Evolutionary conservation across 2,888 invertebrate genomes (phyloP).

Genomic region (Hofmannophila pseudospretella): DNA sequence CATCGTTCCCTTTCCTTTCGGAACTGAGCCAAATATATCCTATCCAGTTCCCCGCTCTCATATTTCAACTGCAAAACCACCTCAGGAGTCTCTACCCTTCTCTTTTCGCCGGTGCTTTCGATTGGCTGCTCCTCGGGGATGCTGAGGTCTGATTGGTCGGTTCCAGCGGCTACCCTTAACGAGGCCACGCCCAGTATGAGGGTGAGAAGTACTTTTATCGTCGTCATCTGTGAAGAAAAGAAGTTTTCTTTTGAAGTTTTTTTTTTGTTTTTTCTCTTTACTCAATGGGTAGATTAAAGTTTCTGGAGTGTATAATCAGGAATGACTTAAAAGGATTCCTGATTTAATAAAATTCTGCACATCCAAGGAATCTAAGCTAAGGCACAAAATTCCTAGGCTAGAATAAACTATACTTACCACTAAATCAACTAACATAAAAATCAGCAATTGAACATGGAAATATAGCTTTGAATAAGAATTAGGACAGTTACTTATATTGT

Average conservation of each 20-base stretch:
- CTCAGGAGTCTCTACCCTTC: slow-evolving; percentile 51
- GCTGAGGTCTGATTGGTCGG: slow-evolving; percentile 40
- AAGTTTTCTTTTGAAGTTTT: slow-evolving; percentile 10
- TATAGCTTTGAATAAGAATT: no score
- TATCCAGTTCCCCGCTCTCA: slow-evolving; percentile 62
- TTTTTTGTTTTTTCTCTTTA: no score
- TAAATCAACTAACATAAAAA: no score
- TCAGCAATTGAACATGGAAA: no score
- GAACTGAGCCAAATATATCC: slow-evolving; percentile 69
- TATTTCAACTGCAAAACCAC: slow-evolving; percentile 69
- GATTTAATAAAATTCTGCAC: no score
- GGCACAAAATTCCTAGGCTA: no score
- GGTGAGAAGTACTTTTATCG: slow-evolving; percentile 38
- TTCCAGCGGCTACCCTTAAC: slow-evolving; percentile 27
- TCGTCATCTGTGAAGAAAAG: slow-evolving; percentile 37
- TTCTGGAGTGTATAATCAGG: no score
- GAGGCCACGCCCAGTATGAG: slow-evolving; percentile 50
- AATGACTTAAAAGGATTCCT: no score
- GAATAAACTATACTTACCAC: no score
- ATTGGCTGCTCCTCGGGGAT: slow-evolving; percentile 38
- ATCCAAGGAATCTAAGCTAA: no score
- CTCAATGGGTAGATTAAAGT: no score
- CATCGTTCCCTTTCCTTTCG: slow-evolving; percentile 40
- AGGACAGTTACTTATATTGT: no score
- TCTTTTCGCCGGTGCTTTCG: slow-evolving; percentile 29